Evolutionary conservation across 2,888 invertebrate species (phyloP).

Genomic region (Aethes cnicana): DNA sequence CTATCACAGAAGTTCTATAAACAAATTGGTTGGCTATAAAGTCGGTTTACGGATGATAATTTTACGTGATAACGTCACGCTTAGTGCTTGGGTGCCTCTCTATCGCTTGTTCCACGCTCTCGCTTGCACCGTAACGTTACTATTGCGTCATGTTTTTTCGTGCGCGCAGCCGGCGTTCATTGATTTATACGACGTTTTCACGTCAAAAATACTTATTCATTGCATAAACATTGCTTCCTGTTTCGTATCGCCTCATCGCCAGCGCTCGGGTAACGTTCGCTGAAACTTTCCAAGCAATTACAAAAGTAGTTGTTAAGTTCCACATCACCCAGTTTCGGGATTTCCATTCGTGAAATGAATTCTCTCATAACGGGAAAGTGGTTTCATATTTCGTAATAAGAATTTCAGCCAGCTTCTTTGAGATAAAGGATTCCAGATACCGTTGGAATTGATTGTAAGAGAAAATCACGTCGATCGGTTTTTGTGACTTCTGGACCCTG

Average conservation of each 20-base stretch:
- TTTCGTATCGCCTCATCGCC: slow-evolving; percentile 53
- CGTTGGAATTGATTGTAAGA: slow-evolving; percentile 24
- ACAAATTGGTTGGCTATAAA: too few species aligned
- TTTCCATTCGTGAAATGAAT: slow-evolving; percentile 61
- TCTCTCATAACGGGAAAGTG: slow-evolving; percentile 58
- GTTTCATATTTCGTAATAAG: slow-evolving; percentile 36
- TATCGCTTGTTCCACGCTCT: too few species aligned
- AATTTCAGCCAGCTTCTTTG: slow-evolving; percentile 13
- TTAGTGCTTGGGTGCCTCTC: too few species aligned
- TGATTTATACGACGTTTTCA: too few species aligned
- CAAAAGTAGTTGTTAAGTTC: slow-evolving; percentile 71
- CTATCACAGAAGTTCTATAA: too few species aligned
- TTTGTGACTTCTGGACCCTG: slow-evolving; percentile 5
- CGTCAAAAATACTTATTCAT: slow-evolving; percentile 6
- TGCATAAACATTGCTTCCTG: slow-evolving; percentile 38
- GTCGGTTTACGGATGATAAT: too few species aligned
- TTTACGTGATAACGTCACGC: too few species aligned
- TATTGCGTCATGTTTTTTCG: too few species aligned
- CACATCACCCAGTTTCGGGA: slow-evolving; percentile 56
- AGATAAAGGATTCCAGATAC: slow-evolving; percentile 15
- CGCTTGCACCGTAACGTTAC: neutral
- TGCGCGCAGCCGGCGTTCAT: too few species aligned
- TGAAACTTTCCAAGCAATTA: slow-evolving; percentile 69
- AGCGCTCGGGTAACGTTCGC: slow-evolving; percentile 8
- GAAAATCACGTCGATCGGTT: slow-evolving; percentile 11